Conservation (phyloP, 64 coral and sea anemone genomes). For the Pocillopora damicornis region DNA sequence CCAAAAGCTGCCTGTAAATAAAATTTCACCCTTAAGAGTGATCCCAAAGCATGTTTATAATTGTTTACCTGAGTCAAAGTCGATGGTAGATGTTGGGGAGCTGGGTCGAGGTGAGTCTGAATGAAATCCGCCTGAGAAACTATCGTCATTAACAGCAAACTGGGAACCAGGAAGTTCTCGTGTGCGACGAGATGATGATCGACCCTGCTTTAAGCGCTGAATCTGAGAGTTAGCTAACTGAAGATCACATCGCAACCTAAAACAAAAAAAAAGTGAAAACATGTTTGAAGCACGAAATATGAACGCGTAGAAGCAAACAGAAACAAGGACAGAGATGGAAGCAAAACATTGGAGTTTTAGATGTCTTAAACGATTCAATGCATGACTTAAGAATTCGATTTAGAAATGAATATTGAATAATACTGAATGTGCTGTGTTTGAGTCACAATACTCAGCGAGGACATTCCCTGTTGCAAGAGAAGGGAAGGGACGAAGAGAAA, state of each 20-base stretch:
- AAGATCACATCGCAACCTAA: slow-evolving; percentile 79
- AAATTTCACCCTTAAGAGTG: background rate
- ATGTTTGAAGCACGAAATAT: background rate
- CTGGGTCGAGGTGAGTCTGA: slow-evolving; percentile 77
- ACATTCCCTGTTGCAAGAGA: too few relatives aligned
- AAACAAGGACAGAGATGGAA: too few relatives aligned
- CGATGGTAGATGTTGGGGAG: slow-evolving; percentile 73
- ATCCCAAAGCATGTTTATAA: background rate
- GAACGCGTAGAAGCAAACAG: background rate
- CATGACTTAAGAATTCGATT: too few relatives aligned
- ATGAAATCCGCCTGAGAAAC: slow-evolving; percentile 50
- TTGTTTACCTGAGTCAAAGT: slow-evolving; percentile 79
- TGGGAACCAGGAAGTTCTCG: slow-evolving; percentile 66
- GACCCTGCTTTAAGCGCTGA: slow-evolving; percentile 83
- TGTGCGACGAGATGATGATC: slow-evolving; percentile 77
- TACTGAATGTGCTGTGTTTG: too few relatives aligned
- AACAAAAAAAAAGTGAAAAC: background rate
- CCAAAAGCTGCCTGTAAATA: too few relatives aligned
- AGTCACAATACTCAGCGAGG: too few relatives aligned
- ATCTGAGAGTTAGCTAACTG: slow-evolving; percentile 92
- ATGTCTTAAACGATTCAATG: too few relatives aligned
- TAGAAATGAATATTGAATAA: too few relatives aligned
- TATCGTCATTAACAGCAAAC: slow-evolving; percentile 57
- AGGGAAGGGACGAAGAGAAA: too few relatives aligned
- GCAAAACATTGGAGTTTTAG: too few relatives aligned